Conservation (phyloP, 1,140 invertebrate genomes). For the Paramacrobiotus metropolitanus region DNA sequence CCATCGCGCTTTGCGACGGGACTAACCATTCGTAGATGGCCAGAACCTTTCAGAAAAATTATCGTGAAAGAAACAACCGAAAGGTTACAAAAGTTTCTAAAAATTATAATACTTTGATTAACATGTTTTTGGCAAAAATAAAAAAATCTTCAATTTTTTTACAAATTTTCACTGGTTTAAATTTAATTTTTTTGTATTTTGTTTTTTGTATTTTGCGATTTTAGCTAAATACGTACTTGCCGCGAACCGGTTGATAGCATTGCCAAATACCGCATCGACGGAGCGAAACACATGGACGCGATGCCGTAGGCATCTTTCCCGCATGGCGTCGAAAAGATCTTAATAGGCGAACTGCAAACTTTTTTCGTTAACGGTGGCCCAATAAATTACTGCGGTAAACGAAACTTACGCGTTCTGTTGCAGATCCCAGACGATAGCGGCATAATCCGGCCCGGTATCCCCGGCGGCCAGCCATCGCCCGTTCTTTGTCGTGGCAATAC, state of each 20-base stretch:
- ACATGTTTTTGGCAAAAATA: too few species aligned
- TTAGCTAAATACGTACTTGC: too few species aligned
- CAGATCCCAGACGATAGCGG: not conserved
- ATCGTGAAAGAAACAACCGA: too few species aligned
- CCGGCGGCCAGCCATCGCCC: not conserved
- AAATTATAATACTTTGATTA: too few species aligned
- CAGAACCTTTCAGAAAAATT: too few species aligned
- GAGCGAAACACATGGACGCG: not conserved
- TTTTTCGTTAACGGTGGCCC: not conserved
- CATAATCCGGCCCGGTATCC: not conserved
- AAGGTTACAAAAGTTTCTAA: too few species aligned
- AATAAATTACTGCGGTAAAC: not conserved
- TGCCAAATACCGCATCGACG: not conserved
- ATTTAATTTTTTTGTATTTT: too few species aligned
- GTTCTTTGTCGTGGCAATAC: not conserved
- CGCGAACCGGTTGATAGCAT: not conserved
- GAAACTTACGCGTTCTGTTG: not conserved
- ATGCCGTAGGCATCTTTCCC: not conserved
- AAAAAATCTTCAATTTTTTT: too few species aligned
- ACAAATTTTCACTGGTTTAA: too few species aligned
- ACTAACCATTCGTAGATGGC: not conserved
- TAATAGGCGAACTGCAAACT: not conserved
- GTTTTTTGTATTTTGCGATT: too few species aligned
- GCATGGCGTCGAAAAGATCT: not conserved
- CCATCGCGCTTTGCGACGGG: not conserved